Evolutionary conservation across 2,888 invertebrate genomes (phyloP), one percentile per base, ranked within the genome.

Genomic region (Phengaris alcon): DNA sequence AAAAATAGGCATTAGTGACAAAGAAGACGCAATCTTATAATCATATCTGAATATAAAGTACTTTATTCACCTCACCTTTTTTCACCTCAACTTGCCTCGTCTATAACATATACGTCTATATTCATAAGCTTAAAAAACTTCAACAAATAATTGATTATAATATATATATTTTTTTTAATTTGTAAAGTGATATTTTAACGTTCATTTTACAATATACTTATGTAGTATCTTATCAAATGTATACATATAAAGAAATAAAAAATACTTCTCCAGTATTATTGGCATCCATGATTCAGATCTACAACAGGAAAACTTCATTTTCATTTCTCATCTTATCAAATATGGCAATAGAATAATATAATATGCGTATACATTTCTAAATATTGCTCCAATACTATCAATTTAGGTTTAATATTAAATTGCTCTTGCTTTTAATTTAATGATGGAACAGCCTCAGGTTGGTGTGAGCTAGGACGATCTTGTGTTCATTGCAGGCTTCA

Each of bases 391-490:
- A 10, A 64, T 35, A 74, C n/a, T 4, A 35, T 2, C 35, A 35
- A 35, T 35, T 51, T 51, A 15, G 52, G 35, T 51, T 51, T 10
- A 44, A 13, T 13, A 13, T 48, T 0, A 55, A 44, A 3, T 46
- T 12, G 35, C 35, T 48, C 3, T 22, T 12, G 5, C 15, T 44
- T 52, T 46, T 52, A 9, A 52, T 74, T 95, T 92, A 99, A 88
- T 99, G 99, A 87, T 99, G 99, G 95, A 99, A 99, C 13, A 99
- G 94, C 78, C 99, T 95, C 44, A 98, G 92, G 86, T 96, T 97
- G 22, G 99, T 99, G 87, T 99, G 99, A 6, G 97, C 96, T 83
- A 99, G 90, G 5, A 95, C 95, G 80, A 99, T 97, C 76, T 95
- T 95, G 88, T 99, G 97, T 81, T 99, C 97, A 86, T 99, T 95